Evolutionary conservation across 2,888 invertebrate genomes (phyloP).

Genomic region (Lapara coniferarum): DNA sequence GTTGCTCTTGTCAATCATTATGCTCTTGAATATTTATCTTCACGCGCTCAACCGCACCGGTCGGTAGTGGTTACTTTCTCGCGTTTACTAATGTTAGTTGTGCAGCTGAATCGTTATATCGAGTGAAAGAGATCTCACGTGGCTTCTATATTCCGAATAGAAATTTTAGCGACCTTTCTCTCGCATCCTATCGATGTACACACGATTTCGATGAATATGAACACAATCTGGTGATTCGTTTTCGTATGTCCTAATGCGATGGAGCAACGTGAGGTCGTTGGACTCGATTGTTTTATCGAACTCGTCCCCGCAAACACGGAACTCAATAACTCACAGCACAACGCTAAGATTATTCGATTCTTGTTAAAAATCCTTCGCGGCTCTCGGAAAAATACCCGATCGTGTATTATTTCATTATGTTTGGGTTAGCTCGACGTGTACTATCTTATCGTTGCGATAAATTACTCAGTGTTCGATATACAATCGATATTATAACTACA

Average conservation of each 20-base stretch:
- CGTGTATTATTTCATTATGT: conserved; percentile 48
- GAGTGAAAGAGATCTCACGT: conserved; percentile 45
- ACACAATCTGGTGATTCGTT: conserved; percentile 34
- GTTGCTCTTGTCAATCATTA: conserved; percentile 51
- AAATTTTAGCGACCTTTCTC: conserved; percentile 52
- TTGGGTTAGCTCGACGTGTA: conserved; percentile 45
- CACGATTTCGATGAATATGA: conserved; percentile 44
- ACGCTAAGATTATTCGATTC: conserved; percentile 24
- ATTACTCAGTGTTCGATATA: conserved; percentile 73
- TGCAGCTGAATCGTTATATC: conserved; percentile 49
- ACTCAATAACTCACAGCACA: conserved; percentile 20
- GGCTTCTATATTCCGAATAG: conserved; percentile 36
- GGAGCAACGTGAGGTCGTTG: conserved; percentile 48
- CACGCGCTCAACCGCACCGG: conserved; percentile 50
- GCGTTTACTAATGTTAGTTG: conserved; percentile 1
- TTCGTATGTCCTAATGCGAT: conserved; percentile 40
- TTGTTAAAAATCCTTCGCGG: conserved; percentile 17
- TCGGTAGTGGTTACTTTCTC: conserved; percentile 53
- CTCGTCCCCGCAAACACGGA: conserved; percentile 21
- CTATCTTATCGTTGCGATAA: conserved; percentile 80
- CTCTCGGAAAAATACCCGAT: conserved; percentile 47
- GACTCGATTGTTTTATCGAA: conserved; percentile 40
- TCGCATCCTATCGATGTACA: conserved; percentile 51
- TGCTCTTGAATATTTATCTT: conserved; percentile 73
- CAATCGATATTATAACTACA: conserved; percentile 70